These are phyloP conservation scores for Leucophenga maculata DNA, from an alignment of 2,888 invertebrate species.

Conservation along the genomic window DNA sequence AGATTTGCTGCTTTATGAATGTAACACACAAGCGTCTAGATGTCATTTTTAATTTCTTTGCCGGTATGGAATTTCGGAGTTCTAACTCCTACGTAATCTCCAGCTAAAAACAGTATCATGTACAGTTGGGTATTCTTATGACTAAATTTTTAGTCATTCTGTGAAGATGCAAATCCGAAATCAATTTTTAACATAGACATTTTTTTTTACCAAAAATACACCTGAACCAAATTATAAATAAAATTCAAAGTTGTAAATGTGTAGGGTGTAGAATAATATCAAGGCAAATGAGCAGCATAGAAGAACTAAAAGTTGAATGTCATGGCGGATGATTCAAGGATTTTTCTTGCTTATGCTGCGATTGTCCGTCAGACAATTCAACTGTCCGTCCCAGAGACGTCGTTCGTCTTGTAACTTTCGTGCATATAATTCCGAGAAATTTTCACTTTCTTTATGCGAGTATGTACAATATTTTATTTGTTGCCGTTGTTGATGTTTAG, in stretches of 20 bases:
- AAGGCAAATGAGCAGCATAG: not conserved
- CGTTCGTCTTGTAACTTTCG: not conserved
- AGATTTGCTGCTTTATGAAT: no score
- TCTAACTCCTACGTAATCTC: no score
- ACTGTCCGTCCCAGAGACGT: not conserved
- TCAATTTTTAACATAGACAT: no score
- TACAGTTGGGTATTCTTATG: no score
- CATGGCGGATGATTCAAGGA: constrained; percentile 1
- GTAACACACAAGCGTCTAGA: no score
- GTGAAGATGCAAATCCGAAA: no score
- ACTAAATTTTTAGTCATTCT: no score
- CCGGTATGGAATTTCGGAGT: no score
- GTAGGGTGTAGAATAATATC: not conserved
- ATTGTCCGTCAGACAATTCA: not conserved
- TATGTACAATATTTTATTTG: not conserved
- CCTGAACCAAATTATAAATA: not conserved
- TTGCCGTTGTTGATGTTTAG: not conserved
- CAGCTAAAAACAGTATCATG: no score
- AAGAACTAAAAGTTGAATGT: not conserved
- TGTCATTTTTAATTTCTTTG: no score
- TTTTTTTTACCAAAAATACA: no score
- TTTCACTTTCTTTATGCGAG: not conserved
- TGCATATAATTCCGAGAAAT: not conserved
- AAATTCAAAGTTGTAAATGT: not conserved
- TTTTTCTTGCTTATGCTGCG: not conserved